These are phyloP conservation scores for Drosophila tropicalis DNA, from an alignment of 1,140 invertebrate genomes.

Conservation along the genomic window DNA sequence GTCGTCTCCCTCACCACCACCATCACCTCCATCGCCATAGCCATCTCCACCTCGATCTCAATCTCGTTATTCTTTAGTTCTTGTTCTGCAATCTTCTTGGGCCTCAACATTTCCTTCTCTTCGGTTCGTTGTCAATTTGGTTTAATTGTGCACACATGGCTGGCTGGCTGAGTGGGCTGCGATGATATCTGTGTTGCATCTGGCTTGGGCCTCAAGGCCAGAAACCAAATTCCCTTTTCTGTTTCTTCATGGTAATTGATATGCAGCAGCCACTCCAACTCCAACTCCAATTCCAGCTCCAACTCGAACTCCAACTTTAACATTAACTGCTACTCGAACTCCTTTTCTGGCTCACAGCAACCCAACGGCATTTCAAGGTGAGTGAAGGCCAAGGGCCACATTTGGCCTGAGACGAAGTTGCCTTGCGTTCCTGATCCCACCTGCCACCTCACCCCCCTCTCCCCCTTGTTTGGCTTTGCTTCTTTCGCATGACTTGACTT, in stretches of 20 bases:
- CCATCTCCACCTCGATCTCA: not conserved
- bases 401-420: slow-evolving; percentile 46
- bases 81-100: slow-evolving; percentile 1
- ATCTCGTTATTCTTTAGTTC: slow-evolving; percentile 3
- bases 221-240: slow-evolving; percentile 38
- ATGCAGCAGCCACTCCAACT: slow-evolving; percentile 51
- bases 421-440: slow-evolving; percentile 9
- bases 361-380: slow-evolving; percentile 80
- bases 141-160: slow-evolving; percentile 59
- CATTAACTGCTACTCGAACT: slow-evolving; percentile 21
- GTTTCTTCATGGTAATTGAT: slow-evolving; percentile 50
- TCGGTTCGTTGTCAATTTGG: slow-evolving; percentile 64
- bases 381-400: slow-evolving; percentile 83
- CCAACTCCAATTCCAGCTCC: slow-evolving; percentile 24
- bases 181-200: slow-evolving; percentile 36
- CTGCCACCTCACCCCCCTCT: not conserved
- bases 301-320: too few species aligned
- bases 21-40: not conserved
- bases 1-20: slow-evolving; percentile 8
- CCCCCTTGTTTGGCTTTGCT: slow-evolving; percentile 25
- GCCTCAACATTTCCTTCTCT: not conserved
- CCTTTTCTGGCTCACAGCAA: slow-evolving; percentile 22
- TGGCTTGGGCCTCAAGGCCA: slow-evolving; percentile 51
- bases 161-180: slow-evolving; percentile 37
- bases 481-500: slow-evolving; percentile 22